These are phyloP conservation scores for Acanthochromis polyacanthus DNA, from an alignment of 2,113 vertebrate genomes.

Conservation along the genomic window DNA sequence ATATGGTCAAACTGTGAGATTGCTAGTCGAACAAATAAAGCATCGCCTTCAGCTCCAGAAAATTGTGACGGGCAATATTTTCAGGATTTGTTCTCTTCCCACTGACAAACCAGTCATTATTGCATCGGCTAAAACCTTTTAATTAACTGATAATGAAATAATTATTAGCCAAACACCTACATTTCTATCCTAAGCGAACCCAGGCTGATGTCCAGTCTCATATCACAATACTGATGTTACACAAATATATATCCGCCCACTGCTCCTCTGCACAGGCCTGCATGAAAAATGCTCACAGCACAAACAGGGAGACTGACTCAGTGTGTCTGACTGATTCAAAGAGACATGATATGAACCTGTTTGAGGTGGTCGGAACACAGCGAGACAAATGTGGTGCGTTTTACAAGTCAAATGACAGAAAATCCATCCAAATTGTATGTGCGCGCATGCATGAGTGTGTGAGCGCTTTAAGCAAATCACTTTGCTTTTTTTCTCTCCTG, in stretches of 20 bases:
- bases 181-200: neutral
- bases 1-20: neutral
- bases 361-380: constrained; percentile 37
- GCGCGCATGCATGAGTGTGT: neutral
- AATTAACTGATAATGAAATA: neutral
- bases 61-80: neutral
- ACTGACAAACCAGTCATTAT: neutral
- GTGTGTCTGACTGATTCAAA: constrained; percentile 53
- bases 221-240: constrained; percentile 34
- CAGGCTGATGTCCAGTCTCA: constrained; percentile 31
- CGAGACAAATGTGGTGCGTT: constrained; percentile 33
- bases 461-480: constrained; percentile 55
- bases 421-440: constrained; percentile 37
- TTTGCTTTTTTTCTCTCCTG: constrained; percentile 41
- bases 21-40: neutral
- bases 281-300: constrained; percentile 40
- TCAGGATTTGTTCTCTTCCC: too few relatives aligned
- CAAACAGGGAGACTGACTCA: constrained; percentile 46
- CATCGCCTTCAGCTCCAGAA: neutral
- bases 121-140: neutral
- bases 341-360: constrained; percentile 45
- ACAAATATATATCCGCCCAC: constrained; percentile 34
- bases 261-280: constrained; percentile 38
- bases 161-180: neutral
- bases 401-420: constrained; percentile 57